Evolutionary conservation across 2,888 invertebrate species (phyloP).

Genomic region (Dione juno): DNA sequence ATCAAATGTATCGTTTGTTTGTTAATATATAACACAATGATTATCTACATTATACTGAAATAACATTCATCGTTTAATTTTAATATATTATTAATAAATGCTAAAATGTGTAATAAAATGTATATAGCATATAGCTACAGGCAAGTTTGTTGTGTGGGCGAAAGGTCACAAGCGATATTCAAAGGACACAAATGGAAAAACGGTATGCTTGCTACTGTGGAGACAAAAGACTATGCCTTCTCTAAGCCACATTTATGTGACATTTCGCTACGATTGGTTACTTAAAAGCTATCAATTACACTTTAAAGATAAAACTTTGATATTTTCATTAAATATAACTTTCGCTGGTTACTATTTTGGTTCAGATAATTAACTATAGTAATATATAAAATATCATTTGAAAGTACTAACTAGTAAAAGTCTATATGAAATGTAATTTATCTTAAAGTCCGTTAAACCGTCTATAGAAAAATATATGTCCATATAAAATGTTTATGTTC

Average conservation of each 20-base stretch:
- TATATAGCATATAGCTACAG: slow-evolving; percentile 26
- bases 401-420: background rate
- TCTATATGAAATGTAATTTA: background rate
- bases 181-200: slow-evolving; percentile 24
- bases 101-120: slow-evolving; percentile 16
- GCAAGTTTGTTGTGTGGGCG: slow-evolving; percentile 27
- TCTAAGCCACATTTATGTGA: slow-evolving; percentile 19
- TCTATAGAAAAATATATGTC: background rate
- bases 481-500: background rate
- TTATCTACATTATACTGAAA: background rate
- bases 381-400: background rate
- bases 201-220: slow-evolving; percentile 2
- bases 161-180: slow-evolving; percentile 33
- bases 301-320: background rate
- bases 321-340: background rate
- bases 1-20: background rate
- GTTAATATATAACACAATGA: background rate
- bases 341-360: too few species aligned
- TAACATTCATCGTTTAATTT: background rate
- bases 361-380: background rate
- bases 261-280: slow-evolving; percentile 1
- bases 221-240: slow-evolving; percentile 10
- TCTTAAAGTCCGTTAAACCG: background rate
- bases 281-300: background rate
- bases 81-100: slow-evolving; percentile 10